Conservation (phyloP, 2,113 vertebrate species). For the Gasterosteus nipponicus region DNA sequence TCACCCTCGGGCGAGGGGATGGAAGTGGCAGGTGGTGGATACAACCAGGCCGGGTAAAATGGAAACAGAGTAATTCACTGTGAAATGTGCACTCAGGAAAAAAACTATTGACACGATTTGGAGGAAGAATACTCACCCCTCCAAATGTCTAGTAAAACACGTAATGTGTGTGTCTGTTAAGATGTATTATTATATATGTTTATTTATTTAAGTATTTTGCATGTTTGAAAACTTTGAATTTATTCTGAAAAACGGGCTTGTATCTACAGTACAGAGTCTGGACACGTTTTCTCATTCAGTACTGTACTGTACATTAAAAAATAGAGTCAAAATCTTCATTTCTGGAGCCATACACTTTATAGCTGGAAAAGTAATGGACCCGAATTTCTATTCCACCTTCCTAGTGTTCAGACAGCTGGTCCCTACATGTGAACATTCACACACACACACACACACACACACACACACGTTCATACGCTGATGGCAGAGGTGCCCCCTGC, state of each 20-base stretch:
- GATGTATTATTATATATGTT: neutral
- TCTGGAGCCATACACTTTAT: neutral
- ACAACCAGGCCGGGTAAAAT: conserved; percentile 6
- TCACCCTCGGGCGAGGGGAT: conserved; percentile 49
- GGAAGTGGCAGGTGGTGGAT: conserved; percentile 34
- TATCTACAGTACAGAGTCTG: neutral
- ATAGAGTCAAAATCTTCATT: neutral
- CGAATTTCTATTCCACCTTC: neutral
- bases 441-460: neutral
- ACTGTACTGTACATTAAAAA: too few species aligned
- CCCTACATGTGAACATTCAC: neutral
- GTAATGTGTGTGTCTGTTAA: neutral
- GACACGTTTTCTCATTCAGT: too few species aligned
- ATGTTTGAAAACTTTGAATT: neutral
- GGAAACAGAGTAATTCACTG: conserved; percentile 22
- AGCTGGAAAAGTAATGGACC: neutral
- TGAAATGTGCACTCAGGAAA: conserved; percentile 4
- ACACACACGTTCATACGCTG: neutral
- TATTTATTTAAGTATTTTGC: neutral
- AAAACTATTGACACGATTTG: neutral
- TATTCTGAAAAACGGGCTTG: neutral
- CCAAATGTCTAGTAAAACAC: conserved; percentile 24
- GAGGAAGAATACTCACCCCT: neutral
- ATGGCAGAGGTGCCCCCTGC: neutral
- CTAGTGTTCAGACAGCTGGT: neutral